Conservation (phyloP, 1,140 invertebrate species). For the Ips nitidus region DNA sequence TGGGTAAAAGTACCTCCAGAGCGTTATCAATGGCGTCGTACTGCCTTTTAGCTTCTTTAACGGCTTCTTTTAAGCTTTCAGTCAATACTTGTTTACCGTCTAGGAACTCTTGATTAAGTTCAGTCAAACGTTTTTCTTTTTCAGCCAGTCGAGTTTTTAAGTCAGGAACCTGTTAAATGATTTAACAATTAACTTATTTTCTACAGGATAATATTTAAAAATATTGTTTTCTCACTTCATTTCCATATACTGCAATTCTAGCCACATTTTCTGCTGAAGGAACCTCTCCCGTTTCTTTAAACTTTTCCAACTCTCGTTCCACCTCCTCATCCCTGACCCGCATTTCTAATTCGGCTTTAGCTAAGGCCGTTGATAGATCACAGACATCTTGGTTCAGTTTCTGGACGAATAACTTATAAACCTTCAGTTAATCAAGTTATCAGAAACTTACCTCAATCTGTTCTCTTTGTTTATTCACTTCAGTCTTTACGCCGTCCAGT, state of each 20-base stretch:
- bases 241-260: constrained; percentile 46
- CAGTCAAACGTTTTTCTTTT: constrained; percentile 51
- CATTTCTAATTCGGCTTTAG: constrained; percentile 50
- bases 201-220: not conserved
- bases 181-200: not conserved
- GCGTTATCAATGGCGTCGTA: constrained; percentile 55
- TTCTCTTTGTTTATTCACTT: constrained; percentile 55
- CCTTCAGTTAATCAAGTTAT: too few species aligned
- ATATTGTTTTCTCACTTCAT: constrained; percentile 43
- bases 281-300: constrained; percentile 48
- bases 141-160: constrained; percentile 45
- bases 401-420: constrained; percentile 39
- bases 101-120: constrained; percentile 49
- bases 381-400: constrained; percentile 59
- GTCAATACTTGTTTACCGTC: constrained; percentile 49
- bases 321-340: constrained; percentile 49
- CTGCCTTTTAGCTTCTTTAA: constrained; percentile 53
- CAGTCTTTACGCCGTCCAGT: constrained; percentile 54
- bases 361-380: constrained; percentile 56
- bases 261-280: constrained; percentile 47
- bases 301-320: constrained; percentile 44
- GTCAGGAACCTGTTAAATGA: constrained; percentile 40
- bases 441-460: constrained; percentile 40
- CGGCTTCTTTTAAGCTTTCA: constrained; percentile 52
- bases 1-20: constrained; percentile 47